Evolutionary conservation across 2,888 invertebrate genomes (phyloP).

Genomic region (Hirtodrosophila trivittata): DNA sequence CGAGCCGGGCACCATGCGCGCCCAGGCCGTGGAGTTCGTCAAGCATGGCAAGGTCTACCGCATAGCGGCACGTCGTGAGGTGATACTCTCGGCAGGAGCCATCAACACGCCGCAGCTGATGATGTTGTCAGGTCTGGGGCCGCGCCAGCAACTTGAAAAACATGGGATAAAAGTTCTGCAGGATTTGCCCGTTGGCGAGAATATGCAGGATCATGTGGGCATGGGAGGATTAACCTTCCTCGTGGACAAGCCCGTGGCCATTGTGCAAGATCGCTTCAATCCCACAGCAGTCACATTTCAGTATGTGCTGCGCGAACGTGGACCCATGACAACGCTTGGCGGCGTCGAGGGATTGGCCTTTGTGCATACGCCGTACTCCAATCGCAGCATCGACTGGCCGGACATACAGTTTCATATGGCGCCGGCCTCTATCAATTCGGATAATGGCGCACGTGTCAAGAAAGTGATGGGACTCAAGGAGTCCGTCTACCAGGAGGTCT

Average conservation of each 20-base stretch:
- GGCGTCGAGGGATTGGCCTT: constrained; percentile 95
- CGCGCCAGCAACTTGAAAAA: constrained; percentile 87
- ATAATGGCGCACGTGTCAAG: constrained; percentile 89
- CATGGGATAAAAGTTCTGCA: constrained; percentile 90
- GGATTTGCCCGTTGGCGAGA: constrained; percentile 91
- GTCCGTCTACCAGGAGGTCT: constrained; percentile 91
- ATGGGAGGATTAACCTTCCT: constrained; percentile 88
- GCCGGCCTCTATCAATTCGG: constrained; percentile 93
- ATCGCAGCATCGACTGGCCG: constrained; percentile 90
- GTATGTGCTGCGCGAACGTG: constrained; percentile 90
- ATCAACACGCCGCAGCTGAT: constrained; percentile 96
- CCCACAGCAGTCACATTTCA: constrained; percentile 92
- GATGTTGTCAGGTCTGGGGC: constrained; percentile 95
- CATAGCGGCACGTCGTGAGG: constrained; percentile 90
- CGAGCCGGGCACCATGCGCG: constrained; percentile 89
- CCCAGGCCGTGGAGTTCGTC: constrained; percentile 91
- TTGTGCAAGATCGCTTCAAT: constrained; percentile 91
- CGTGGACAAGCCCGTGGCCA: constrained; percentile 92
- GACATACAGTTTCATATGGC: constrained; percentile 97
- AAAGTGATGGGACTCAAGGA: constrained; percentile 92
- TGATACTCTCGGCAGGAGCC: constrained; percentile 94
- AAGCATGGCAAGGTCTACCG: constrained; percentile 89
- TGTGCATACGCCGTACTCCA: constrained; percentile 93
- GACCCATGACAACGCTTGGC: constrained; percentile 94
- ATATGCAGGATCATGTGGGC: constrained; percentile 94